These are phyloP conservation scores for Itoplectis maculator DNA, from an alignment of 2,888 invertebrate species.

Conservation along the genomic window DNA sequence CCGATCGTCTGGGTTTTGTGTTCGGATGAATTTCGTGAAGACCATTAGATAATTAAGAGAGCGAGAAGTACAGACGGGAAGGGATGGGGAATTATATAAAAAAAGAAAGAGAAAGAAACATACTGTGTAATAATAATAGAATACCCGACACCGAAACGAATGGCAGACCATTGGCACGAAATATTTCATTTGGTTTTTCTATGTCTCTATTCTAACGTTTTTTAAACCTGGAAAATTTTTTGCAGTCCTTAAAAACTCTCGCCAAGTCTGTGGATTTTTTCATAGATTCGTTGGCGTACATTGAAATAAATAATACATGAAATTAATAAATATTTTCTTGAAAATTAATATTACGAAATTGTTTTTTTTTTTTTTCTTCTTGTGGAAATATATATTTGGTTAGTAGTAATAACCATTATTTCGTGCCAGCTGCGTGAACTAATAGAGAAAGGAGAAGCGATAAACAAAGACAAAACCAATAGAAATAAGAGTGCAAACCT, in stretches of 20 bases:
- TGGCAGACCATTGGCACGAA: constrained; percentile 54
- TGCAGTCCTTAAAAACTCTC: not conserved
- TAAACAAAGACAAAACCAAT: constrained; percentile 20
- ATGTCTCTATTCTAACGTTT: not conserved
- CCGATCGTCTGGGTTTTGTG: constrained; percentile 23
- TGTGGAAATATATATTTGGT: not conserved
- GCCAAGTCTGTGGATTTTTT: not conserved
- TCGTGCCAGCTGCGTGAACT: constrained; percentile 45
- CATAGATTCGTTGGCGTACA: not conserved
- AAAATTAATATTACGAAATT: not conserved
- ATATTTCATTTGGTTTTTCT: not conserved
- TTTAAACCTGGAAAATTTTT: not conserved
- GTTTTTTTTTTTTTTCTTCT: not conserved
- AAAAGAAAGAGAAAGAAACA: constrained; percentile 64
- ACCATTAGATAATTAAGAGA: constrained; percentile 14
- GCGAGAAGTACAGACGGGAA: constrained; percentile 34
- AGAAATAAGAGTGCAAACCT: constrained; percentile 58
- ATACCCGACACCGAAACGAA: constrained; percentile 59
- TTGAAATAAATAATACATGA: too few relatives aligned
- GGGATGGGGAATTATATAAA: constrained; percentile 41
- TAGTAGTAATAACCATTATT: constrained; percentile 4
- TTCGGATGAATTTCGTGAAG: not conserved
- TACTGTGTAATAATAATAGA: constrained; percentile 57
- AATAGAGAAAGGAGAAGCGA: constrained; percentile 24
- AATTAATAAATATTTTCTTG: not conserved